phyloP scores from a whole-genome alignment of 2,888 invertebrate species.

The Aromia moschata region DNA sequence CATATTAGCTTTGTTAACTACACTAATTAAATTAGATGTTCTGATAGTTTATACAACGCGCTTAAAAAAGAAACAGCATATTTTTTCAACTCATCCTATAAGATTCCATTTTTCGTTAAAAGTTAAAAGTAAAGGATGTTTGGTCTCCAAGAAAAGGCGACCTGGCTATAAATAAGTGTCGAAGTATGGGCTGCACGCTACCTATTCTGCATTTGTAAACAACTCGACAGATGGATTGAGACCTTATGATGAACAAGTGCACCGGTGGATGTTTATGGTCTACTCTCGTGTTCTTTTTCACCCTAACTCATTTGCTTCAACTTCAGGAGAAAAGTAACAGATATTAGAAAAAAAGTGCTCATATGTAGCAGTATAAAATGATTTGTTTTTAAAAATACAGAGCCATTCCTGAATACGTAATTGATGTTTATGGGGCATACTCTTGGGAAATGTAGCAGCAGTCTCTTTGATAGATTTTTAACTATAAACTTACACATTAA shows the following conservation, averaged over 20 bases:
- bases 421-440: too few relatives aligned
- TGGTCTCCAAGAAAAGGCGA: constrained; percentile 50
- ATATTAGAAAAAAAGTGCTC: too few relatives aligned
- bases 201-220: constrained; percentile 51
- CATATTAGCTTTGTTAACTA: too few relatives aligned
- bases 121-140: constrained; percentile 56
- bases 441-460: too few relatives aligned
- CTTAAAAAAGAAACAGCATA: too few relatives aligned
- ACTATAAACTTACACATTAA: too few relatives aligned
- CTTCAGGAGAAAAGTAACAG: constrained; percentile 1
- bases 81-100: constrained; percentile 8
- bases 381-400: too few relatives aligned
- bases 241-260: constrained; percentile 49
- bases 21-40: too few relatives aligned
- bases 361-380: too few relatives aligned
- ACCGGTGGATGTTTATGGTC: constrained; percentile 33
- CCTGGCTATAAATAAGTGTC: constrained; percentile 54
- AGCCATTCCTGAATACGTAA: too few relatives aligned
- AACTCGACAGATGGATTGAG: constrained; percentile 50
- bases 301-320: constrained; percentile 35
- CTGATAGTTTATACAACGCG: too few relatives aligned
- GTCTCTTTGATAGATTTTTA: too few relatives aligned
- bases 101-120: constrained; percentile 39
- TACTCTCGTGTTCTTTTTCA: constrained; percentile 28
- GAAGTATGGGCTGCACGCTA: constrained; percentile 46